A percentile compares a stretch with the other conserved stretches of the same genome.
Conservation (phyloP, 2,888 invertebrate species). For the Atethmia centrago region DNA sequence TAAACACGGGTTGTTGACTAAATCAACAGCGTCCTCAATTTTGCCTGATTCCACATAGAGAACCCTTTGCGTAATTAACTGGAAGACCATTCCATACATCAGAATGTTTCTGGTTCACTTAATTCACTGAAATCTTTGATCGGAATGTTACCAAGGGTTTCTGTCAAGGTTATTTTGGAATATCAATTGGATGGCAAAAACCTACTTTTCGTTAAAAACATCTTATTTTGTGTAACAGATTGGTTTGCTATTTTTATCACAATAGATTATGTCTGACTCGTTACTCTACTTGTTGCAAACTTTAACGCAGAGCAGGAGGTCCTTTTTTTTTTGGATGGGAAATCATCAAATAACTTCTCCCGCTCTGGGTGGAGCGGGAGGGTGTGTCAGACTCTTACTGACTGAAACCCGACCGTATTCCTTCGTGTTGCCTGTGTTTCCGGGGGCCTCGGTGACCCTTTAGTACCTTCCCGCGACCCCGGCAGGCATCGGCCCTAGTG, state of each 20-base stretch:
- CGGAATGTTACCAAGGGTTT: conserved; percentile 29
- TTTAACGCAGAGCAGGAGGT: background rate
- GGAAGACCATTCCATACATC: conserved; percentile 53
- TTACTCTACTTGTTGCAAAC: background rate
- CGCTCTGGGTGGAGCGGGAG: no score
- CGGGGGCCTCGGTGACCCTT: no score
- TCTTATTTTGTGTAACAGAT: background rate
- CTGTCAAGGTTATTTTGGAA: conserved; percentile 21
- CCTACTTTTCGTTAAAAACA: conserved; percentile 1
- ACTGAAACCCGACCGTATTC: no score
- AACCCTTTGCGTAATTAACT: conserved; percentile 55
- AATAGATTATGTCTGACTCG: background rate
- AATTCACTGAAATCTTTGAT: conserved; percentile 39
- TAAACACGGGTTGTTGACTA: conserved; percentile 17
- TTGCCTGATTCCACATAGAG: conserved; percentile 47
- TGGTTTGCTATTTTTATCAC: background rate
- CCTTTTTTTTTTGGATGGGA: no score
- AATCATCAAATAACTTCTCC: no score
- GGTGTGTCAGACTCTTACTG: no score
- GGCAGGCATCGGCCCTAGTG: no score
- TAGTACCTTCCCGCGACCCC: no score
- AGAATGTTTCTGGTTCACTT: conserved; percentile 46
- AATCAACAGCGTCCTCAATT: conserved; percentile 45
- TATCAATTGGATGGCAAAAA: conserved; percentile 6
- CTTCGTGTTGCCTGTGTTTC: no score